These are phyloP conservation scores for Paralinhomoeus sp. DNA, from an alignment of 2,888 invertebrate species.

Conservation along the genomic window DNA sequence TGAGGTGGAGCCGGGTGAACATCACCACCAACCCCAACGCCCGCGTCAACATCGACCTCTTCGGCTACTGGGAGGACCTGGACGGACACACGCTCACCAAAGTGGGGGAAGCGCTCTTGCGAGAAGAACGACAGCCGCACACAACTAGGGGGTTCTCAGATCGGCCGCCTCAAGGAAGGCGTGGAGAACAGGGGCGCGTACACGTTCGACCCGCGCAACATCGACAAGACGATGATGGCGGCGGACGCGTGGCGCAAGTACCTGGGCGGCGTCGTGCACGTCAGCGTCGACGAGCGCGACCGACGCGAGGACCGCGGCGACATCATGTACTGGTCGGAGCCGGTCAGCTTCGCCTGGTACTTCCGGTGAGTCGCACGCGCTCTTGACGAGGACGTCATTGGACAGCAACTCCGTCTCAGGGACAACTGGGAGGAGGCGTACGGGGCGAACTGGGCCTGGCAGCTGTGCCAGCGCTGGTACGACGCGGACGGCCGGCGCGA, in stretches of 20 bases:
- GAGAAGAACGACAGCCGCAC: too few relatives aligned
- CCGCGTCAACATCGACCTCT: constrained; percentile 9
- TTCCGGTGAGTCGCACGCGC: constrained; percentile 43
- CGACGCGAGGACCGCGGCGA: constrained; percentile 1
- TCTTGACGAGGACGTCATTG: too few relatives aligned
- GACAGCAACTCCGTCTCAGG: too few relatives aligned
- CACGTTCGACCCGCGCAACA: constrained; percentile 11
- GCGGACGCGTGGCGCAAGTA: constrained; percentile 10
- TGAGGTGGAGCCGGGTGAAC: constrained; percentile 8
- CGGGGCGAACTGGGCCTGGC: constrained; percentile 54
- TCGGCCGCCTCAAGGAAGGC: constrained; percentile 10
- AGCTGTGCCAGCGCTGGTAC: constrained; percentile 74
- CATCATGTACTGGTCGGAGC: constrained; percentile 52
- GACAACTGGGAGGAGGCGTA: constrained; percentile 60
- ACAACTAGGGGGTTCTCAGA: constrained; percentile 8
- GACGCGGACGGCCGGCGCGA: constrained; percentile 13
- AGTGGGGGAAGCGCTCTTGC: constrained; percentile 4
- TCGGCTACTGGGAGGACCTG: constrained; percentile 13
- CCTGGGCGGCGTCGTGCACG: constrained; percentile 11
- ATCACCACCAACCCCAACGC: constrained; percentile 7
- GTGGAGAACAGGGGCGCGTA: constrained; percentile 11
- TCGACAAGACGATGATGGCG: not conserved
- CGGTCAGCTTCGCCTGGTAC: constrained; percentile 76
- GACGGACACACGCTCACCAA: constrained; percentile 9
- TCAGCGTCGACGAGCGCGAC: constrained; percentile 8